A percentile compares a stretch with the other conserved stretches of the same genome.
phyloP scores from a whole-genome alignment of 2,113 vertebrate genomes.

The Natator depressus region DNA sequence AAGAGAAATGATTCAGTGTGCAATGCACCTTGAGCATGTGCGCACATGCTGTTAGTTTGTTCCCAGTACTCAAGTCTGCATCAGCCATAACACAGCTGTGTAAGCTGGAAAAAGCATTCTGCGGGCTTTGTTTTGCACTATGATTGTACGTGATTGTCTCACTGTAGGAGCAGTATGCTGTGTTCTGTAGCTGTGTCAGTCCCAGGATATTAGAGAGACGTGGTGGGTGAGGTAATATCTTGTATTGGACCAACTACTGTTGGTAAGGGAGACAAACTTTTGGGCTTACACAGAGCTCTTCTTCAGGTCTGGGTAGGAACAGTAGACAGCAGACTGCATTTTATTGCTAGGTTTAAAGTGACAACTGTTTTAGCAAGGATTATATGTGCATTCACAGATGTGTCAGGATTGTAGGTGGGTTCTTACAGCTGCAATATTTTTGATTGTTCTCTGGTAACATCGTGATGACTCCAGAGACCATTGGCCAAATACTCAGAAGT shows the following conservation, averaged over 20 bases:
- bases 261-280: neutral
- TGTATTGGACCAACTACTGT: neutral
- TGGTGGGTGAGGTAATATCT: neutral
- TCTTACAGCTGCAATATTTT: neutral
- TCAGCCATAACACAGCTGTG: neutral
- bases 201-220: neutral
- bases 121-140: neutral
- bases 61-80: neutral
- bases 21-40: neutral
- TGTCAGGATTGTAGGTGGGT: neutral
- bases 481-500: neutral
- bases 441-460: neutral
- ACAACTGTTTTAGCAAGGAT: neutral
- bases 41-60: neutral
- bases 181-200: neutral
- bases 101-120: neutral
- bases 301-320: neutral
- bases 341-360: neutral
- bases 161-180: neutral
- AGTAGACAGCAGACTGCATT: neutral
- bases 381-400: neutral
- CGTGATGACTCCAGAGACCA: neutral
- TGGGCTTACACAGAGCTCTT: neutral
- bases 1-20: neutral
- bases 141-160: rapidly evolving